Conservation (phyloP, 2,797 vertebrate species). For the Oreortyx pictus region DNA sequence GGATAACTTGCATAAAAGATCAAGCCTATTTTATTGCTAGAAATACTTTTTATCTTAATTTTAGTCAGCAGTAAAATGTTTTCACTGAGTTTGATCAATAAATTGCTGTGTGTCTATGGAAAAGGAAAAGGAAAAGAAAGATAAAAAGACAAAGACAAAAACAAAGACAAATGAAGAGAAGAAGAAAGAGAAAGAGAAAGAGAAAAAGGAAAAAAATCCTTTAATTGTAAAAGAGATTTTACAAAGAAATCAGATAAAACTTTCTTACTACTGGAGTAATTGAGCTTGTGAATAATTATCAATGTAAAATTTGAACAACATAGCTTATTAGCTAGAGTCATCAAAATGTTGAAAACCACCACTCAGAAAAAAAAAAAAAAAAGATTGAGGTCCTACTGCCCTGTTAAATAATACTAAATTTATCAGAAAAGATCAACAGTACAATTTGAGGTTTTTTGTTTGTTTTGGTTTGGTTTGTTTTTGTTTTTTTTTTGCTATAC, state of each 20-base stretch:
- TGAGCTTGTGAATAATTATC: not conserved
- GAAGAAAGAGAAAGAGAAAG: no score
- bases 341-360: not conserved
- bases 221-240: not conserved
- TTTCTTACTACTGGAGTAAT: not conserved
- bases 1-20: not conserved
- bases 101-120: not conserved
- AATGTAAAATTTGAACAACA: not conserved
- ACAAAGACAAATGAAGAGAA: no score
- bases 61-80: not conserved
- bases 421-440: not conserved
- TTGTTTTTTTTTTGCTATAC: not conserved
- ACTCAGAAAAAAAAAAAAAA: not conserved
- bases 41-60: not conserved
- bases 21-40: not conserved
- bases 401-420: not conserved
- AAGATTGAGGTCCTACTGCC: not conserved
- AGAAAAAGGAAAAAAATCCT: not conserved
- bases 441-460: not conserved
- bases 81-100: not conserved
- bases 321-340: not conserved
- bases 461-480: no score
- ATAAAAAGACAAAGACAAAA: no score
- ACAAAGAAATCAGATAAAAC: not conserved
- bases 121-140: not conserved